Percentiles rank a stretch among this genome's conserved stretches.
Evolutionary conservation across 1,140 invertebrate species (phyloP).

Genomic region (Zaprionus davidi): DNA sequence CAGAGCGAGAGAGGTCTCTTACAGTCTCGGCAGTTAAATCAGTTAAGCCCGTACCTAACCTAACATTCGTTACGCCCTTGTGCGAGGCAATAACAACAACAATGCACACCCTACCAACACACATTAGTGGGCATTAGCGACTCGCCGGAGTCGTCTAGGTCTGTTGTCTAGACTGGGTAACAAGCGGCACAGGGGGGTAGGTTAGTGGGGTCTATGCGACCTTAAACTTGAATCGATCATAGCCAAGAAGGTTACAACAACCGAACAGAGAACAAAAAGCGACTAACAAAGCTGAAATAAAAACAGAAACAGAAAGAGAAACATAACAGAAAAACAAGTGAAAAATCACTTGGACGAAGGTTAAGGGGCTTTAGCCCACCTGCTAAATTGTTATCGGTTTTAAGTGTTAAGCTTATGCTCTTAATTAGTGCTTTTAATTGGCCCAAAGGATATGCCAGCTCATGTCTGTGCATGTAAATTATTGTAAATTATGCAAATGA

Average conservation of each 20-base stretch:
- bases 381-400: slow-evolving; percentile 43
- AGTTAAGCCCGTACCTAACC: slow-evolving; percentile 11
- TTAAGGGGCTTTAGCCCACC: slow-evolving; percentile 41
- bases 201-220: slow-evolving; percentile 29
- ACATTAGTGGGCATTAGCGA: slow-evolving; percentile 69
- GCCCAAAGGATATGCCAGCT: background rate
- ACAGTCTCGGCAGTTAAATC: background rate
- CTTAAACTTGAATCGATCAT: slow-evolving; percentile 76
- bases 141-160: slow-evolving; percentile 46
- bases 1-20: background rate
- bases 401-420: slow-evolving; percentile 39
- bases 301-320: slow-evolving; percentile 16
- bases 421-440: slow-evolving; percentile 28
- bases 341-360: slow-evolving; percentile 59
- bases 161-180: slow-evolving; percentile 39
- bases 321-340: slow-evolving; percentile 23
- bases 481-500: slow-evolving; percentile 11
- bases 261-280: slow-evolving; percentile 28
- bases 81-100: slow-evolving; percentile 14
- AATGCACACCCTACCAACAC: slow-evolving; percentile 41
- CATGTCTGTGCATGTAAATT: background rate
- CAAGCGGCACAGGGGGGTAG: background rate
- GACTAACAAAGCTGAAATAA: slow-evolving; percentile 32
- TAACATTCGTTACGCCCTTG: slow-evolving; percentile 67
- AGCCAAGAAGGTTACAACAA: slow-evolving; percentile 49